Conservation (phyloP, 2,888 invertebrate genomes). For the Plagodis dolabraria region DNA sequence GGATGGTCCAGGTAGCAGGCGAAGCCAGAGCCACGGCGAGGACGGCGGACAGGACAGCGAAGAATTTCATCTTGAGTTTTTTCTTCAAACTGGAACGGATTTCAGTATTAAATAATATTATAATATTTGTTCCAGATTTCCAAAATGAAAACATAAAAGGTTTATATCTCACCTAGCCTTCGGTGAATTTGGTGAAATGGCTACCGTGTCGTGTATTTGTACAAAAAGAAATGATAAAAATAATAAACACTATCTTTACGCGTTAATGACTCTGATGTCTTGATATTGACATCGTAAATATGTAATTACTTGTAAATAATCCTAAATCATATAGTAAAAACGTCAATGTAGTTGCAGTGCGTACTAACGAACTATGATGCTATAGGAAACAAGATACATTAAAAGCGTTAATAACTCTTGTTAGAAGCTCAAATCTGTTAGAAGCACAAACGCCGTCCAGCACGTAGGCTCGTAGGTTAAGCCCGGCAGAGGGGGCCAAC, state of each 20-base stretch:
- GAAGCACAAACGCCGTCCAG: no score
- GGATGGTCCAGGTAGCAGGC: conserved; percentile 47
- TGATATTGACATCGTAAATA: conserved; percentile 29
- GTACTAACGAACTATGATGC: no score
- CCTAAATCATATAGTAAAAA: conserved; percentile 2
- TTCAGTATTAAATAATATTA: background rate
- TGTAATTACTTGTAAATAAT: conserved; percentile 19
- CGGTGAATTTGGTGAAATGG: conserved; percentile 30
- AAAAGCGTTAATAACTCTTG: no score
- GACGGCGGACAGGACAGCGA: conserved; percentile 59
- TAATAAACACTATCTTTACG: conserved; percentile 41
- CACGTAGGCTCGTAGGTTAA: no score
- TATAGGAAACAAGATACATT: no score
- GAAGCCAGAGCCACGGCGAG: conserved; percentile 45
- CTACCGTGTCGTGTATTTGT: conserved; percentile 27
- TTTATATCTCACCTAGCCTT: conserved; percentile 34
- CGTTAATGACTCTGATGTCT: conserved; percentile 37
- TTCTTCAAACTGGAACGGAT: conserved; percentile 11
- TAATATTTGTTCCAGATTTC: background rate
- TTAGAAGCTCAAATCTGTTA: no score
- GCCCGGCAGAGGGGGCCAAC: no score
- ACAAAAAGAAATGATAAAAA: conserved; percentile 28
- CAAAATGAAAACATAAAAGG: no score
- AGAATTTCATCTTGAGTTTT: conserved; percentile 61
- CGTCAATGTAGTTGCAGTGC: background rate